Percentiles rank a stretch among this genome's conserved stretches.
These are phyloP conservation scores for Nebria brevicollis DNA, from an alignment of 2,888 invertebrate species.

Conservation along the genomic window DNA sequence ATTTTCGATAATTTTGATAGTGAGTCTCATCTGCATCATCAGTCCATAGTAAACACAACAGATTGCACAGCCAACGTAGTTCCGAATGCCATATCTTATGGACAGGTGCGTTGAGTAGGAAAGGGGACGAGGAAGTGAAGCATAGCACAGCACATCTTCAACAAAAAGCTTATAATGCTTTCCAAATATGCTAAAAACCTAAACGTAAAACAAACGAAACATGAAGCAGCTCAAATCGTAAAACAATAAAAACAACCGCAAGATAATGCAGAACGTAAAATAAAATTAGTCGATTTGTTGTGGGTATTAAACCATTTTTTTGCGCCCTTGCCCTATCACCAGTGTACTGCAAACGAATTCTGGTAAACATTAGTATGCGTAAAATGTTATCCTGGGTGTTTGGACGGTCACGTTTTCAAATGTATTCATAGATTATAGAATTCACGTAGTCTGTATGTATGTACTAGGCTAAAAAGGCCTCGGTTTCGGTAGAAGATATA, in stretches of 20 bases:
- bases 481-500: conserved; percentile 1
- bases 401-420: conserved; percentile 20
- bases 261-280: conserved; percentile 1
- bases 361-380: conserved; percentile 29
- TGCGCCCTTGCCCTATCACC: not conserved
- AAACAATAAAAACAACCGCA: not conserved
- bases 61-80: conserved; percentile 5
- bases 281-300: not conserved
- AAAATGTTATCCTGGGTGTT: conserved; percentile 21
- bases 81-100: not conserved
- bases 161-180: not conserved
- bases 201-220: conserved; percentile 4
- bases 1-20: not conserved
- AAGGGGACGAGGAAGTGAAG: not conserved
- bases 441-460: not conserved
- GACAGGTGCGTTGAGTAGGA: not conserved
- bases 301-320: not conserved
- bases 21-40: conserved; percentile 5
- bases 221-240: not conserved
- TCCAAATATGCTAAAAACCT: conserved; percentile 15
- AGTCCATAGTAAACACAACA: conserved; percentile 5
- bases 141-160: not conserved
- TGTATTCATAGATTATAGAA: conserved; percentile 20
- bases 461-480: not conserved
- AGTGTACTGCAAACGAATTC: conserved; percentile 20